Evolutionary conservation across 2,797 vertebrate genomes (phyloP).

Genomic region (Catharus ustulatus): DNA sequence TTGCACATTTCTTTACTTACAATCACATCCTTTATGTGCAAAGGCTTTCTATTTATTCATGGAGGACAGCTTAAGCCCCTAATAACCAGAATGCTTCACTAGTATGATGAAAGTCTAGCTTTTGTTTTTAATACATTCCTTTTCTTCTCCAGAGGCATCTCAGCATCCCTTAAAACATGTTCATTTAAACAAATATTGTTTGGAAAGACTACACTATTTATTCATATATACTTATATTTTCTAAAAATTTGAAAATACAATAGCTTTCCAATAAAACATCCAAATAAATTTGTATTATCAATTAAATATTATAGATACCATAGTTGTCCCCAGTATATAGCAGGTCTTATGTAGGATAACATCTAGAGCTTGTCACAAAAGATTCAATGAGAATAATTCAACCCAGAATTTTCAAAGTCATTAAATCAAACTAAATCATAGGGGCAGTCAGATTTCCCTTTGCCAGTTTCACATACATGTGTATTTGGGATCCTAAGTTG

Average conservation of each 20-base stretch:
- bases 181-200: background rate
- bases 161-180: background rate
- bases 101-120: background rate
- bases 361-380: background rate
- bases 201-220: background rate
- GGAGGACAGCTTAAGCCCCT: background rate
- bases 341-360: background rate
- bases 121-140: background rate
- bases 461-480: background rate
- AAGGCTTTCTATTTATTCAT: background rate
- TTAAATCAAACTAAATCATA: background rate
- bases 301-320: background rate
- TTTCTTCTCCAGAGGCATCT: background rate
- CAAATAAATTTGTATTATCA: background rate
- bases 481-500: background rate
- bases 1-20: background rate
- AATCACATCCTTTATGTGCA: background rate
- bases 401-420: background rate
- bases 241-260: background rate
- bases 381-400: background rate
- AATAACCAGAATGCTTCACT: background rate
- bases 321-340: background rate
- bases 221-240: background rate
- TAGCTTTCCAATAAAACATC: background rate
- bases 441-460: background rate